Percentiles rank a stretch among this genome's conserved stretches.
phyloP scores from a whole-genome alignment of 2,888 invertebrate genomes.

The Helobdella robusta region DNA sequence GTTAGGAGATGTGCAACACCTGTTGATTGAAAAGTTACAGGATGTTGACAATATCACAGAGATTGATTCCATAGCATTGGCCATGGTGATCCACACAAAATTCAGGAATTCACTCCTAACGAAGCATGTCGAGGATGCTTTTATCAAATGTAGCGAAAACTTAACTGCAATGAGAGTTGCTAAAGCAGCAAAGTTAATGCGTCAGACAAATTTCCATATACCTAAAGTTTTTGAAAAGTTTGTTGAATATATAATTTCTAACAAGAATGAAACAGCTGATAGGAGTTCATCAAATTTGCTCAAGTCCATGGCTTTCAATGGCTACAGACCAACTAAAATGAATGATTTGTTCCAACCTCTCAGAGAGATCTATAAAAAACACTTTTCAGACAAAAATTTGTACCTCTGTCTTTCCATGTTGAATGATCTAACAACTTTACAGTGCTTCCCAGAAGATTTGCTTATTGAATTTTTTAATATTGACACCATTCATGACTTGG shows the following conservation, averaged over 20 bases:
- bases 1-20: background rate
- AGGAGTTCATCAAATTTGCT: background rate
- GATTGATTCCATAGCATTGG: background rate
- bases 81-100: background rate
- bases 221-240: slow-evolving; percentile 33
- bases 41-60: background rate
- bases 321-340: slow-evolving; percentile 5
- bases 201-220: slow-evolving; percentile 26
- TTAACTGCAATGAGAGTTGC: slow-evolving; percentile 15
- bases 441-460: background rate
- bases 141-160: slow-evolving; percentile 8
- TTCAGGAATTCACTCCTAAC: slow-evolving; percentile 22
- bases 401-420: background rate
- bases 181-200: slow-evolving; percentile 23
- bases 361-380: background rate
- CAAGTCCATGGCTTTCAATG: background rate
- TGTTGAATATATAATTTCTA: slow-evolving; percentile 16
- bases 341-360: background rate
- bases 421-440: background rate
- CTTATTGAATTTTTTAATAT: slow-evolving; percentile 9
- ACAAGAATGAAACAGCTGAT: background rate
- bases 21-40: background rate
- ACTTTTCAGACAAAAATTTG: background rate
- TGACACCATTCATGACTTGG: background rate
- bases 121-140: slow-evolving; percentile 20